Percentiles rank a stretch among this genome's conserved stretches.
These are phyloP conservation scores for Enhydra lutris DNA, from an alignment of 2,113 vertebrate genomes.

Conservation along the genomic window DNA sequence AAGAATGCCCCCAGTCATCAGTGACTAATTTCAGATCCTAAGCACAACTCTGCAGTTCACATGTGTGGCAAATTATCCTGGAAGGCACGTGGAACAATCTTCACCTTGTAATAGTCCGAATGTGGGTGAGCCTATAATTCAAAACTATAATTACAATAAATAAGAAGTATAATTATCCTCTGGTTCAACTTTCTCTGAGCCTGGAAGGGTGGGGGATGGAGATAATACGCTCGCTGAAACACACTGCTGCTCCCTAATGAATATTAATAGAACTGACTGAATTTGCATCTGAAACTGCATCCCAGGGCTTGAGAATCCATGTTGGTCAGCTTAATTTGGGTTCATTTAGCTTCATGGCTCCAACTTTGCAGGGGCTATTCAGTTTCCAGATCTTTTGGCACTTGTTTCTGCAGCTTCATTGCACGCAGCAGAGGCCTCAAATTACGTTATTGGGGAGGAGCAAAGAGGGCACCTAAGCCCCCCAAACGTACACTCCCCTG, in stretches of 20 bases:
- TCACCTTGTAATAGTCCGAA: slow-evolving; percentile 21
- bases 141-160: slow-evolving; percentile 53
- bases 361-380: not conserved
- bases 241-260: slow-evolving; percentile 15
- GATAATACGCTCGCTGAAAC: slow-evolving; percentile 9
- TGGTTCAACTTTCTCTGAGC: slow-evolving; percentile 45
- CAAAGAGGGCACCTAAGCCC: not conserved
- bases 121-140: not conserved
- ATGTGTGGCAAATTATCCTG: not conserved
- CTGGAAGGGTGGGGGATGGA: not conserved
- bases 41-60: not conserved
- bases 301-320: not conserved
- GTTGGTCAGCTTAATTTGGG: not conserved
- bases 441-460: not conserved
- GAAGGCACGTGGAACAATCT: not conserved
- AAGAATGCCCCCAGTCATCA: slow-evolving; percentile 16
- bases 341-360: not conserved
- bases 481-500: not conserved
- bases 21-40: slow-evolving; percentile 28
- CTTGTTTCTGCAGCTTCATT: not conserved
- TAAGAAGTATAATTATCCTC: slow-evolving; percentile 46
- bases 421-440: not conserved
- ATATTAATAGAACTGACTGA: not conserved
- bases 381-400: not conserved
- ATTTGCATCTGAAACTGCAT: slow-evolving; percentile 9